Evolutionary conservation across 2,888 invertebrate species (phyloP), one percentile per base, ranked within the genome.

Genomic region (Oscheius onirici): DNA sequence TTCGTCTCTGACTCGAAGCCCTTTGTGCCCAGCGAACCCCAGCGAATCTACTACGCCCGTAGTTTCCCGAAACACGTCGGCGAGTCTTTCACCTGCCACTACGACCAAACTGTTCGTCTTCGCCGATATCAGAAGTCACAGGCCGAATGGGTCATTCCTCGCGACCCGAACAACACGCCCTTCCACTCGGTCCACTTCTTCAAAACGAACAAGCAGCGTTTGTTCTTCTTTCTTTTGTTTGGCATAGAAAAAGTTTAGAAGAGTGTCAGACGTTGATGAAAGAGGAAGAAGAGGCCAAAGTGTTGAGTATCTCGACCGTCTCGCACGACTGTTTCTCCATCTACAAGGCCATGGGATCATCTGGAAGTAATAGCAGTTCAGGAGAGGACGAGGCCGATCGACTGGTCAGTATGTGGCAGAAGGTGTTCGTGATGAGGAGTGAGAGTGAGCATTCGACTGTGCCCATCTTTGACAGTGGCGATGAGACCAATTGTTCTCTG

Each of bases 1-100:
- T n/a, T 57, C n/a, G 40, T 57, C n/a, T 57, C 57, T 15, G 22
- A 17, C 49, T 49, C 17, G 20, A 34, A 34, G 34, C 57, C 57
- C 57, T 57, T 57, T 13, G 57, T 34, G 8, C 34, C 34, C 34
- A 24, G 15, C 34, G 57, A 57, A 13, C 57, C 57, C 3, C 57
- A 57, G 8, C 15, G 17, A 17, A 15, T 57, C 34, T 57, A 34
- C 17, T 57, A 34, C 28, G 34, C 40, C 6, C 28, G 57, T 3
- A 34, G 34, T 8, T 57, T 40, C n/a, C 57, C 13, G 57, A 28
- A 34, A 28, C 28, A 57, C 34, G 34, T 17, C 3, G 57, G 34
- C 11, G 34, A 15, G 17, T n/a, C 8, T 1, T 57, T n/a, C 57
- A 34, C 24, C 34, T 17, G 34, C 1, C 57, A 34, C n/a, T 57